Conservation (phyloP, 2,888 invertebrate species). For the Lissocephala sabroskyi region DNA sequence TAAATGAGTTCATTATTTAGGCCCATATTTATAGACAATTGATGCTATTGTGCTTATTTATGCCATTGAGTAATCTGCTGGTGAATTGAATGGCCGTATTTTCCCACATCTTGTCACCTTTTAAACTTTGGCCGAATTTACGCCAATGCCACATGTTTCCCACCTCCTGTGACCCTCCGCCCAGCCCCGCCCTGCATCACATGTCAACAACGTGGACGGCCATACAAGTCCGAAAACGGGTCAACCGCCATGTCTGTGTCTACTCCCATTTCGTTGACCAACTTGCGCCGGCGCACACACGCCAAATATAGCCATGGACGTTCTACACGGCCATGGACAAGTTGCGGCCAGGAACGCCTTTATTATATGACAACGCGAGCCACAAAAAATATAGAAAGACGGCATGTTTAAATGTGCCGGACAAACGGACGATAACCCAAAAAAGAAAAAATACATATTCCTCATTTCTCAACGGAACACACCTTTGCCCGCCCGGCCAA, state of each 20-base stretch:
- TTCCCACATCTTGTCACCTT: too few relatives aligned
- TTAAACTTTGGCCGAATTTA: constrained; percentile 47
- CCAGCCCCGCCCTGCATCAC: constrained; percentile 1
- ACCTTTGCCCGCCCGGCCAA: too few relatives aligned
- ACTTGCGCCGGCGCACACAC: constrained; percentile 20
- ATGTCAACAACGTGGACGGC: constrained; percentile 3
- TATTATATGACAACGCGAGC: constrained; percentile 36
- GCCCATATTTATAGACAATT: too few relatives aligned
- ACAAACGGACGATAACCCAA: constrained; percentile 47
- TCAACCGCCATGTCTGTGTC: constrained; percentile 39
- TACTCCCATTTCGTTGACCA: constrained; percentile 46
- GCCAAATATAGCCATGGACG: constrained; percentile 58
- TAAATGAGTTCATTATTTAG: too few relatives aligned
- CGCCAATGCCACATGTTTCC: too few relatives aligned
- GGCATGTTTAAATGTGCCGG: constrained; percentile 11
- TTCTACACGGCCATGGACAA: constrained; percentile 30
- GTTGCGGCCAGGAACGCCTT: constrained; percentile 53
- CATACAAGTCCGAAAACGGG: constrained; percentile 38
- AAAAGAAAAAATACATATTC: constrained; percentile 35
- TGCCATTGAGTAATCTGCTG: too few relatives aligned
- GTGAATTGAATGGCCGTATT: too few relatives aligned
- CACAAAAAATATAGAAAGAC: constrained; percentile 29
- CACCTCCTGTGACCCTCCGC: too few relatives aligned
- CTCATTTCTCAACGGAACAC: too few relatives aligned
- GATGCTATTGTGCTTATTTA: too few relatives aligned